phyloP scores from a whole-genome alignment of 92 coral and sea anemone genomes.

The Galaxea fascicularis region DNA sequence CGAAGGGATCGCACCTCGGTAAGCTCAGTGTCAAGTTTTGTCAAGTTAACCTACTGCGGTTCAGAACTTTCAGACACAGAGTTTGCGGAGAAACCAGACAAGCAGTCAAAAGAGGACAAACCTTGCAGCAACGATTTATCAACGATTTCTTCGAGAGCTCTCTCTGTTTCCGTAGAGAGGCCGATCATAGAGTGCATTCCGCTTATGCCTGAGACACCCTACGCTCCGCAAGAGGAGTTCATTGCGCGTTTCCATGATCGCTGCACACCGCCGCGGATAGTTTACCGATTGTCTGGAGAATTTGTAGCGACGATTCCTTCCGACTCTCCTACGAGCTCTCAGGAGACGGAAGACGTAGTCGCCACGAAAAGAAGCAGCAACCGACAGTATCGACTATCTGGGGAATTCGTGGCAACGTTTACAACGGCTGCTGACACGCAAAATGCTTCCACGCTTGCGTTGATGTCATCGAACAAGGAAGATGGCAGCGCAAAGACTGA shows the following conservation, averaged over 20 bases:
- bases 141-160: constrained; percentile 11
- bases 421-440: constrained; percentile 59
- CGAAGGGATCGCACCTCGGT: constrained; percentile 44
- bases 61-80: constrained; percentile 85
- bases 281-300: constrained; percentile 86
- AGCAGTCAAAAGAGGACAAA: constrained; percentile 30
- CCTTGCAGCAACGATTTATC: constrained; percentile 19
- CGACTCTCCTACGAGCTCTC: constrained; percentile 11
- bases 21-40: constrained; percentile 65
- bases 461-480: constrained; percentile 66
- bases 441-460: constrained; percentile 46
- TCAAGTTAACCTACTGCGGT: constrained; percentile 87
- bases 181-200: constrained; percentile 74
- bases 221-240: constrained; percentile 89
- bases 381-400: constrained; percentile 53
- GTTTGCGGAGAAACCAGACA: constrained; percentile 42
- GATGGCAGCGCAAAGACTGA: constrained; percentile 62
- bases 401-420: constrained; percentile 77
- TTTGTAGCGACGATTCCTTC: constrained; percentile 64
- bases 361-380: constrained; percentile 14
- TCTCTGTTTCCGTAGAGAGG: constrained; percentile 44
- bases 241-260: constrained; percentile 77
- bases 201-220: constrained; percentile 81
- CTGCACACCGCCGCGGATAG: constrained; percentile 67
- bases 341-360: constrained; percentile 32